Percentiles rank a stretch among this genome's conserved stretches.
Conservation (phyloP, 1,140 invertebrate genomes). For the Oncopodura yosiiana region DNA sequence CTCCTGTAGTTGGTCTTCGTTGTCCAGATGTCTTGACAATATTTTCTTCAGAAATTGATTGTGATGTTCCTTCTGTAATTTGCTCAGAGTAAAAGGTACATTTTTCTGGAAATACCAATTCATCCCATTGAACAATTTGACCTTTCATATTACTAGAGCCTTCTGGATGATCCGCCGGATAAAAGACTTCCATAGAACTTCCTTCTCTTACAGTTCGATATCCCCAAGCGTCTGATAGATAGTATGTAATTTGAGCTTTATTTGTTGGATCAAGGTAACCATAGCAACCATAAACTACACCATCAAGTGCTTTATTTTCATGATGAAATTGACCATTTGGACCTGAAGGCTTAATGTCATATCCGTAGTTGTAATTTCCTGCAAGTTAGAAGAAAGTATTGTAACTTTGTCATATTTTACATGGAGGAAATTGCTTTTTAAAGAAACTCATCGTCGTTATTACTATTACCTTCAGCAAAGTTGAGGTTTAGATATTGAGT, state of each 20-base stretch:
- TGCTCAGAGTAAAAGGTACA: too few relatives aligned
- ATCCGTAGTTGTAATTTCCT: constrained; percentile 62
- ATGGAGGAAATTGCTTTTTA: not conserved
- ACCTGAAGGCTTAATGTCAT: constrained; percentile 49
- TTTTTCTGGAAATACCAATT: constrained; percentile 52
- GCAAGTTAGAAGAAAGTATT: not conserved
- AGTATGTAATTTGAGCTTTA: constrained; percentile 54
- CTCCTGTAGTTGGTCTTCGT: not conserved
- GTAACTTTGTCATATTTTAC: not conserved
- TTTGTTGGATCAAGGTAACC: constrained; percentile 61
- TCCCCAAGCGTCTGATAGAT: constrained; percentile 64
- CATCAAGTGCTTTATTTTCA: constrained; percentile 58
- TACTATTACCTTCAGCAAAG: constrained; percentile 54
- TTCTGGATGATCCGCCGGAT: constrained; percentile 40
- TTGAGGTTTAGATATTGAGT: constrained; percentile 60
- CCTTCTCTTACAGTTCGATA: constrained; percentile 59
- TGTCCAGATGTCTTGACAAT: constrained; percentile 19
- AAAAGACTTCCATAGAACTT: constrained; percentile 57
- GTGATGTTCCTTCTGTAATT: constrained; percentile 38
- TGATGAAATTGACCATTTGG: constrained; percentile 66
- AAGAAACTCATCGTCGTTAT: not conserved
- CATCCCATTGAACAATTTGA: constrained; percentile 48
- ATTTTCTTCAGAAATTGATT: too few relatives aligned
- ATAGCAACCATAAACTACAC: constrained; percentile 67
- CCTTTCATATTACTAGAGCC: constrained; percentile 40